These are phyloP conservation scores for Anoplolepis gracilipes DNA, from an alignment of 1,140 invertebrate species.

Conservation along the genomic window DNA sequence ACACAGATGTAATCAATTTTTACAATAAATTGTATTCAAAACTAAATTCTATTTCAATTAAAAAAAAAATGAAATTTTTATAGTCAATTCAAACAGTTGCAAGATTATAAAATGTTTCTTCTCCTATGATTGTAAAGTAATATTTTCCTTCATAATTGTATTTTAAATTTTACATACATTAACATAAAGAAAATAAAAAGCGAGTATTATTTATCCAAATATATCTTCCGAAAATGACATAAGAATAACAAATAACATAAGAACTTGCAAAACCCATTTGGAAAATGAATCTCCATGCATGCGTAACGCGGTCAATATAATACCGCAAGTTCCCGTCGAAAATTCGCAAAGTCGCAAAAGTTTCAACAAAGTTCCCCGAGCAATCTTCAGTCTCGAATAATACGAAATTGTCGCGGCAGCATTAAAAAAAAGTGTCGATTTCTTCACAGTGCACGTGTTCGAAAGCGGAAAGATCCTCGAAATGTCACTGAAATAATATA, in stretches of 20 bases:
- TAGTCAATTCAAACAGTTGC: background rate
- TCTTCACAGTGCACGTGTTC: constrained; percentile 16
- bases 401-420: background rate
- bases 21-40: background rate
- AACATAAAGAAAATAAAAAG: background rate
- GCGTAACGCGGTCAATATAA: constrained; percentile 15
- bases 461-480: constrained; percentile 8
- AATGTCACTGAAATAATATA: constrained; percentile 14
- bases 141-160: background rate
- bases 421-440: constrained; percentile 42
- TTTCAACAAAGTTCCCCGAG: constrained; percentile 14
- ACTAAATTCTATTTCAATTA: background rate
- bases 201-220: background rate
- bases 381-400: constrained; percentile 36
- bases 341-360: background rate
- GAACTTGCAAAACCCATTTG: constrained; percentile 17
- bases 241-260: background rate
- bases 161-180: constrained; percentile 2
- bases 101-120: background rate
- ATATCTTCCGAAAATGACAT: background rate
- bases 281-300: constrained; percentile 20
- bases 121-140: background rate
- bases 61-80: background rate
- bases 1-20: background rate
- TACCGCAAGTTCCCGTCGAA: constrained; percentile 9